Percentiles rank a stretch among this genome's conserved stretches.
Evolutionary conservation across 2,888 invertebrate genomes (phyloP).

Genomic region (Cheilosia urbana): DNA sequence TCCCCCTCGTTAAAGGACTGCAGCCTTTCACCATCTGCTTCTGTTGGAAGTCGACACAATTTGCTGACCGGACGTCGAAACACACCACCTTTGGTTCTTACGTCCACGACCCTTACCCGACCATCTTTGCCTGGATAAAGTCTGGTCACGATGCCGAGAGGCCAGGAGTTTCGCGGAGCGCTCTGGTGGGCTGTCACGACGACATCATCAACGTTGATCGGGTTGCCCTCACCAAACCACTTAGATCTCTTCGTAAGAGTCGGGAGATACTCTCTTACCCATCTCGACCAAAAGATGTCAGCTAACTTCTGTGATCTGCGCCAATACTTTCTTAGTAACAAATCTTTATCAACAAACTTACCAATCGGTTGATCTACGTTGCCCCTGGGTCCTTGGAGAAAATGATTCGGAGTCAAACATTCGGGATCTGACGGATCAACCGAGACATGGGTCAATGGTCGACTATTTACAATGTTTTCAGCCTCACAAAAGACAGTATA

Average conservation of each 20-base stretch:
- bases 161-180: constrained; percentile 7
- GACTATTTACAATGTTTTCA: too few relatives aligned
- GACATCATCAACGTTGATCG: not conserved
- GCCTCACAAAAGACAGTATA: not conserved
- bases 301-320: constrained; percentile 3
- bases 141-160: not conserved
- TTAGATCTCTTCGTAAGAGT: not conserved
- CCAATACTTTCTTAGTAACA: constrained; percentile 7
- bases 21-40: not conserved
- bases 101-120: too few relatives aligned
- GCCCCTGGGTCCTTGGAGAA: not conserved
- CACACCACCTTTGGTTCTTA: not conserved
- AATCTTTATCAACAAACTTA: not conserved
- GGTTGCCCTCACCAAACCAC: not conserved
- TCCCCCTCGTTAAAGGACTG: not conserved
- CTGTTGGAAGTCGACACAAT: constrained; percentile 11
- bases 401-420: constrained; percentile 1
- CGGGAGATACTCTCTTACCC: not conserved
- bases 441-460: too few relatives aligned
- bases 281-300: constrained; percentile 1
- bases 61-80: not conserved
- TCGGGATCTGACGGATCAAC: not conserved
- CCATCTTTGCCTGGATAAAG: too few relatives aligned
- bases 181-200: not conserved
- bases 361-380: not conserved